Conservation (phyloP, 2,797 vertebrate species). For the Taeniopygia guttata region DNA sequence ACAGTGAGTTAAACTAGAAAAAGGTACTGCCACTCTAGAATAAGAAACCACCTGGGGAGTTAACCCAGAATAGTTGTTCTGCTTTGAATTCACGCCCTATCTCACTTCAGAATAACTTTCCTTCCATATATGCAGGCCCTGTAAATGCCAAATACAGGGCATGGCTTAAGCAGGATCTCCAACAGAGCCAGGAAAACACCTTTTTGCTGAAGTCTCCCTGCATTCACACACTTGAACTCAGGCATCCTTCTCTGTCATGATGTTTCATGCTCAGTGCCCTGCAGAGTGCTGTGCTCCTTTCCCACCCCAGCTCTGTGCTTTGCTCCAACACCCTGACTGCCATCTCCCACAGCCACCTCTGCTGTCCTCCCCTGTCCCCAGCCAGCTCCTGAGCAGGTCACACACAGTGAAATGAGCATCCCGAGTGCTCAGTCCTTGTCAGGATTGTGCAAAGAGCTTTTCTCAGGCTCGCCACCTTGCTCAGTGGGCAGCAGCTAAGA, state of each 20-base stretch:
- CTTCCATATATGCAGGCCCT: not conserved
- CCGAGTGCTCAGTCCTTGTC: accelerated
- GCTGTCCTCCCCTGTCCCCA: not conserved
- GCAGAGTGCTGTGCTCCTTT: not conserved
- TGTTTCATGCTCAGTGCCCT: not conserved
- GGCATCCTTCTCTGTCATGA: not conserved
- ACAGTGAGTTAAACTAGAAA: conserved; percentile 37
- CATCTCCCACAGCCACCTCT: not conserved
- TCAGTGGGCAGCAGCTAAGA: not conserved
- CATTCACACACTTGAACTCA: not conserved
- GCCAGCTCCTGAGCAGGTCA: not conserved
- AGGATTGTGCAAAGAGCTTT: not conserved
- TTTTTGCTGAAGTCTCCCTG: not conserved
- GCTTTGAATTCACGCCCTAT: not conserved
- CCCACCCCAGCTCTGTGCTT: not conserved
- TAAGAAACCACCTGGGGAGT: conserved; percentile 48
- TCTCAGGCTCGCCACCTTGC: not conserved
- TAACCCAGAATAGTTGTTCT: conserved; percentile 59
- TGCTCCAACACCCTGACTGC: not conserved
- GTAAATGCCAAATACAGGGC: not conserved
- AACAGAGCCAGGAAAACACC: not conserved
- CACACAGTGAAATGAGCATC: not conserved
- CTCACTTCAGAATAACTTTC: conserved; percentile 17
- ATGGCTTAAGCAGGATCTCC: not conserved
- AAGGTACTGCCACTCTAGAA: conserved; percentile 26